phyloP scores from a whole-genome alignment of 2,113 vertebrate genomes.

The Sebastes schlegelii region DNA sequence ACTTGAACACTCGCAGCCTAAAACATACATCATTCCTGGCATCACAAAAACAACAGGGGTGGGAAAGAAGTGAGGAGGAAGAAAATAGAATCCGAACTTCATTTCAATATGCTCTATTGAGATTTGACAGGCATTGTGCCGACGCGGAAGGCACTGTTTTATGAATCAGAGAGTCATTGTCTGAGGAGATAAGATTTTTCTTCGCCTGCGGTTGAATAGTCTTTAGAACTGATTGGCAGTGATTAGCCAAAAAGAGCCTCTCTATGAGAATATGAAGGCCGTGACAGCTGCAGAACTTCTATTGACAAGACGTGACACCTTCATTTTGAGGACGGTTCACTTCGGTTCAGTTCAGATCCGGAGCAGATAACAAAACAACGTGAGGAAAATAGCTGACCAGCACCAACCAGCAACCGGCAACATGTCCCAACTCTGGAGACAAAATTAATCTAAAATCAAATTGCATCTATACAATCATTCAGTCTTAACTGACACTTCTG shows the following conservation, averaged over 20 bases:
- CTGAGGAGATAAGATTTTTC: constrained; percentile 33
- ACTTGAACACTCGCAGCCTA: constrained; percentile 59
- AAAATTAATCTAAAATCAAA: constrained; percentile 47
- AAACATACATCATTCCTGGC: constrained; percentile 74
- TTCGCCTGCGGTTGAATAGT: constrained; percentile 15
- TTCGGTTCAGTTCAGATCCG: not conserved
- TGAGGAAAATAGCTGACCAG: not conserved
- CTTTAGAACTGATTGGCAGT: constrained; percentile 39
- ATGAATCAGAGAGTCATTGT: constrained; percentile 59
- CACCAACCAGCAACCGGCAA: not conserved
- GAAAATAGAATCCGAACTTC: constrained; percentile 50
- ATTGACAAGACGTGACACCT: constrained; percentile 15
- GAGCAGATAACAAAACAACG: not conserved
- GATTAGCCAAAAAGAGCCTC: constrained; percentile 28
- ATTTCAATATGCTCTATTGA: constrained; percentile 60
- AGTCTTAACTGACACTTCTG: constrained; percentile 45
- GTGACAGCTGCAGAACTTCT: not conserved
- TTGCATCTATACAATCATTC: constrained; percentile 45
- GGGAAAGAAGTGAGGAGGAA: constrained; percentile 17
- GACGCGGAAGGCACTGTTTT: constrained; percentile 47
- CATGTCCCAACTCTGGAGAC: constrained; percentile 1
- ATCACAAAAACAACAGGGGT: constrained; percentile 52
- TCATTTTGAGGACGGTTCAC: not conserved
- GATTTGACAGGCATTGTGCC: constrained; percentile 69
- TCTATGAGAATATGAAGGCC: constrained; percentile 16